Evolutionary conservation across 2,113 vertebrate species (phyloP), one percentile per base, ranked within the genome.

Genomic region (Chionodraco myersi): DNA sequence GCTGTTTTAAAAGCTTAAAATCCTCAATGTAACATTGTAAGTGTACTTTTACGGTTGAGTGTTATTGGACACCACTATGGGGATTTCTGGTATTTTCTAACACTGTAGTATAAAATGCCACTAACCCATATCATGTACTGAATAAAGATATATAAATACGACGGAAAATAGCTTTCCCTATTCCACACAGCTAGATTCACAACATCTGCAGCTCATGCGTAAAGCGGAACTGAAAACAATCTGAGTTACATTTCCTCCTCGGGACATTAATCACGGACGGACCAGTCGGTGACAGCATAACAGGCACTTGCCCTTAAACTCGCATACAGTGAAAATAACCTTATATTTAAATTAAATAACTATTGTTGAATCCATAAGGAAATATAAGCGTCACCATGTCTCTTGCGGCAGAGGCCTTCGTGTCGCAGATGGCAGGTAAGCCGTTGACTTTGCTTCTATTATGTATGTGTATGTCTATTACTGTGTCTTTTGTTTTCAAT

Each of bases 401-500:
- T 87, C 94, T 96, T 9, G 94, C 94, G 23, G 94, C 94, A 41
- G 95, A 96, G 82, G 94, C 94, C 0, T 96, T 95, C 72, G 93
- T 95, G 76, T 94, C 94, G 71, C 95, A 96, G 87, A 94, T 96
- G 75, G 92, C 95, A 88, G 95, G 95, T 95, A 92, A 92, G 0
- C 48, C 49, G 6, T 66, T 23, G 4, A 26, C 41, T 18, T 63
- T 3, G 12, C 4, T 6, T 57, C 10, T 54, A 3, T 66, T n/a
- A 11, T 4, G 7, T 41, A 41, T 41, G 36, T 41, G 1, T 21
- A 21, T 41, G 23, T 68, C 6, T 62, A 41, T 41, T 41, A 30
- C 36, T 41, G 1, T 41, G 5, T 41, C 7, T 41, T 41, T 6
- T 41, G 36, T 41, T 41, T 41, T 41, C 36, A 8, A 41, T 41